Percentiles rank a stretch among this genome's conserved stretches.
Conservation (phyloP, 2,888 invertebrate genomes). For the Imbricaverruca yamaguchii region DNA sequence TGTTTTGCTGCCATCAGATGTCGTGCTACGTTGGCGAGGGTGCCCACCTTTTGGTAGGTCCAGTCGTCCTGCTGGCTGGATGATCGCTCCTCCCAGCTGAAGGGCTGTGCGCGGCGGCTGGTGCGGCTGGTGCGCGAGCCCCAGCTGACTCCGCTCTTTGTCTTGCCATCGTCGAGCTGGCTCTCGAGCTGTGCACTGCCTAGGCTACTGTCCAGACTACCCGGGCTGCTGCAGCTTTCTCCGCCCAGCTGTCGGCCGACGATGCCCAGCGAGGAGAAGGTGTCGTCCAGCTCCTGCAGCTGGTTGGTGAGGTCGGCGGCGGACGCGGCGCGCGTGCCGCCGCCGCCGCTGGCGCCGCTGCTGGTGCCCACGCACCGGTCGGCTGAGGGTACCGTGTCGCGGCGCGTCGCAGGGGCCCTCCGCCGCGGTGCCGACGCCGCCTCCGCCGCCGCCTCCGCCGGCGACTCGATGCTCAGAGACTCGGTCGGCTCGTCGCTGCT, state of each 20-base stretch:
- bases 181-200: background rate
- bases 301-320: constrained; percentile 28
- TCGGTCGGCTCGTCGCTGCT: constrained; percentile 2
- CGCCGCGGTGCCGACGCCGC: background rate
- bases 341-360: background rate
- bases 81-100: constrained; percentile 28
- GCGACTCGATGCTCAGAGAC: background rate
- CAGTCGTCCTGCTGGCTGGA: constrained; percentile 28
- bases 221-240: constrained; percentile 22
- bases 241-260: constrained; percentile 29
- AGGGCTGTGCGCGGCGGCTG: constrained; percentile 28
- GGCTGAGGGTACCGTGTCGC: background rate
- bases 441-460: background rate
- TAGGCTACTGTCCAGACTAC: constrained; percentile 22
- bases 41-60: constrained; percentile 27
- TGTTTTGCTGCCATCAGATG: no score
- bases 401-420: background rate
- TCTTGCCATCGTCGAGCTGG: constrained; percentile 24
- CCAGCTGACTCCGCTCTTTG: background rate
- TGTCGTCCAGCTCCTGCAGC: constrained; percentile 31
- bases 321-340: background rate
- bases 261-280: constrained; percentile 33
- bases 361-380: background rate
- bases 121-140: constrained; percentile 1
- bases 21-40: no score